A percentile compares a stretch with the other conserved stretches of the same genome.
These are phyloP conservation scores for Hozukius guyotensis DNA, from an alignment of 2,797 vertebrate genomes.

Conservation along the genomic window DNA sequence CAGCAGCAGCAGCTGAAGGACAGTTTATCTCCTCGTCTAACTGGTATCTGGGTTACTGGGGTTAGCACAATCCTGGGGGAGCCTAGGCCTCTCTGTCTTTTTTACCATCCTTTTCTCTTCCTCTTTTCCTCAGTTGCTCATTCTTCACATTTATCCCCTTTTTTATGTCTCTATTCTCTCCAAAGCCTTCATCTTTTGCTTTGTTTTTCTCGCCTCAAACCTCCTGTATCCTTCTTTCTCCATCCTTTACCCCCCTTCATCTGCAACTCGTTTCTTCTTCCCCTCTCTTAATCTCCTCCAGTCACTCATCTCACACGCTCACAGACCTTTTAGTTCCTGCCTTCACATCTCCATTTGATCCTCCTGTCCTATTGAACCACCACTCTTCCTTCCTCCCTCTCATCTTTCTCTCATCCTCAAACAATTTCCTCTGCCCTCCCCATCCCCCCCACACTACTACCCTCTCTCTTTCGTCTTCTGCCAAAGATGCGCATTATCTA, in stretches of 20 bases:
- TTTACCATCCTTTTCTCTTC: neutral
- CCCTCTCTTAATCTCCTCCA: slow-evolving; percentile 33
- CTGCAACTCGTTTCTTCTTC: slow-evolving; percentile 6
- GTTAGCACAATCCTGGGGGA: slow-evolving; percentile 53
- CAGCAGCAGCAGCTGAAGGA: slow-evolving; percentile 47
- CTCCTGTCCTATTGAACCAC: slow-evolving; percentile 64
- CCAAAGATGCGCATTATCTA: slow-evolving; percentile 35
- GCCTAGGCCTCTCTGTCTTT: neutral
- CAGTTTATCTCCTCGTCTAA: slow-evolving; percentile 48
- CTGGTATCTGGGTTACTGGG: slow-evolving; percentile 71
- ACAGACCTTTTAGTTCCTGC: slow-evolving; percentile 47
- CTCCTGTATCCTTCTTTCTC: neutral
- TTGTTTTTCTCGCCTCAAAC: slow-evolving; percentile 2
- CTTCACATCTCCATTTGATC: slow-evolving; percentile 65
- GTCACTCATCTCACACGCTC: slow-evolving; percentile 20
- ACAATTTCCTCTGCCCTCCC: slow-evolving; percentile 36
- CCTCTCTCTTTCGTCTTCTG: slow-evolving; percentile 1
- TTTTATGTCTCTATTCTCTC: slow-evolving; percentile 4
- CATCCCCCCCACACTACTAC: neutral
- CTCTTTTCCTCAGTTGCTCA: slow-evolving; percentile 9
- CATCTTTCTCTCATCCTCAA: slow-evolving; percentile 63
- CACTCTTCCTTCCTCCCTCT: slow-evolving; percentile 66
- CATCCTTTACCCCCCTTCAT: slow-evolving; percentile 16
- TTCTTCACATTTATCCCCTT: slow-evolving; percentile 1
- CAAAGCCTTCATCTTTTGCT: slow-evolving; percentile 8